Conservation (phyloP, 2,888 invertebrate species). For the Salpingus planirostris region DNA sequence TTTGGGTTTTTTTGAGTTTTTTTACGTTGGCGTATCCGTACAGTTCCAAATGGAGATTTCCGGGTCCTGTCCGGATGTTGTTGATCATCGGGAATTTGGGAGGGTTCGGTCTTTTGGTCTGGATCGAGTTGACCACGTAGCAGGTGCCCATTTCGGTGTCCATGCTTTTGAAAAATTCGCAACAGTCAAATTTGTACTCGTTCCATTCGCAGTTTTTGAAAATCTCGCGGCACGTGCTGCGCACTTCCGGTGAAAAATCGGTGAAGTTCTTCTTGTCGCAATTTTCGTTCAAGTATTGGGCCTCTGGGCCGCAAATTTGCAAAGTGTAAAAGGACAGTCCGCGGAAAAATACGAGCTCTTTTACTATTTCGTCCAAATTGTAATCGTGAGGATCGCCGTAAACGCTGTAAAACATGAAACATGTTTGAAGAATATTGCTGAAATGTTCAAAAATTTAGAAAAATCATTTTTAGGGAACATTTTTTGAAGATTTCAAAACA, state of each 20-base stretch:
- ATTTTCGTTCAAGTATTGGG: conserved; percentile 30
- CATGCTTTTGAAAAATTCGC: conserved; percentile 53
- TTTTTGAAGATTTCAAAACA: no score
- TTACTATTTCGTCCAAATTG: conserved; percentile 61
- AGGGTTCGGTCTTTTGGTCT: conserved; percentile 45
- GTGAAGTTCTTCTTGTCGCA: conserved; percentile 53
- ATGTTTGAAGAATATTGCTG: no score
- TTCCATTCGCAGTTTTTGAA: conserved; percentile 56
- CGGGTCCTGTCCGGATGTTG: conserved; percentile 55
- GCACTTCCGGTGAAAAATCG: conserved; percentile 48
- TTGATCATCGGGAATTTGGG: conserved; percentile 48
- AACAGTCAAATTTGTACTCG: conserved; percentile 51
- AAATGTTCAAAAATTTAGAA: no score
- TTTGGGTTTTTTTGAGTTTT: no score
- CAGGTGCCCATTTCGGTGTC: conserved; percentile 61
- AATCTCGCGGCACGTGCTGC: conserved; percentile 50
- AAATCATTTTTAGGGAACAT: no score
- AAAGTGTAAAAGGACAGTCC: conserved; percentile 58
- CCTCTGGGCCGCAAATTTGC: conserved; percentile 48
- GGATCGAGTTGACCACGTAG: conserved; percentile 57
- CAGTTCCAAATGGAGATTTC: conserved; percentile 48
- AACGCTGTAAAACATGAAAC: no score
- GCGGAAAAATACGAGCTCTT: conserved; percentile 60
- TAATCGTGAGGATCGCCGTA: conserved; percentile 59
- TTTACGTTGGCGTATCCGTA: conserved; percentile 46